Base-by-base conservation (phyloP, 2,888 invertebrate genomes). In the Pristionchus mayeri region DNA sequence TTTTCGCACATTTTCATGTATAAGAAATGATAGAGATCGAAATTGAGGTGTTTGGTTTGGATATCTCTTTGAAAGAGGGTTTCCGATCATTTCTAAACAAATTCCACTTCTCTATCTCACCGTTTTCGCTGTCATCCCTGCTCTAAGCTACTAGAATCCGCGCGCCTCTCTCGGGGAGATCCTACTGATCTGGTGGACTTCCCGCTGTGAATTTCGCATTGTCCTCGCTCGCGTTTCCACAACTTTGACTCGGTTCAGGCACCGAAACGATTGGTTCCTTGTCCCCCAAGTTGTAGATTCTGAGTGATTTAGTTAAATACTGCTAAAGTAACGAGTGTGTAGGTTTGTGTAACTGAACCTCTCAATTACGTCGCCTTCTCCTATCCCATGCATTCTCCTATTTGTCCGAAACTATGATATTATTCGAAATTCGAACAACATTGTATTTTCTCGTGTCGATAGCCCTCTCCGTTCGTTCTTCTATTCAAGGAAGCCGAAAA, bases 171-270 rank as follows among this genome's bases (percentile, higher is more conserved):
- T 63, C 63, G 7, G 18, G 24, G 34, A 63, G 63, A 63, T n/a
- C 54, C 44, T 13, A 44, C 44, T 9, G 44, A 44, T 44, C 44
- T 44, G n/a, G n/a, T n/a, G n/a, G n/a, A n/a, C n/a, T 13, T 44
- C 63, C 63, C 34, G 63, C 63, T 34, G 37, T 13, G 63, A 18
- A n/a, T 60, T 27, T 30, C 30, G 4, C 34, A 34, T 63, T 63
- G 63, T 63, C 63, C 63, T 60, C 60, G 44, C 27, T 9, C 16
- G 24, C 63, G 16, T 63, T 37, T 63, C 63, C 63, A 63, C 63
- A 63, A 63, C 63, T 63, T 63, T 63, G n/a, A n/a, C n/a, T n/a
- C n/a, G n/a, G n/a, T n/a, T n/a, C n/a, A n/a, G n/a, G n/a, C n/a
- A n/a, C n/a, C n/a, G n/a, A n/a, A n/a, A n/a, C n/a, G n/a, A n/a